Evolutionary conservation across 2,113 vertebrate species (phyloP).

Genomic region (Microtus montanus): DNA sequence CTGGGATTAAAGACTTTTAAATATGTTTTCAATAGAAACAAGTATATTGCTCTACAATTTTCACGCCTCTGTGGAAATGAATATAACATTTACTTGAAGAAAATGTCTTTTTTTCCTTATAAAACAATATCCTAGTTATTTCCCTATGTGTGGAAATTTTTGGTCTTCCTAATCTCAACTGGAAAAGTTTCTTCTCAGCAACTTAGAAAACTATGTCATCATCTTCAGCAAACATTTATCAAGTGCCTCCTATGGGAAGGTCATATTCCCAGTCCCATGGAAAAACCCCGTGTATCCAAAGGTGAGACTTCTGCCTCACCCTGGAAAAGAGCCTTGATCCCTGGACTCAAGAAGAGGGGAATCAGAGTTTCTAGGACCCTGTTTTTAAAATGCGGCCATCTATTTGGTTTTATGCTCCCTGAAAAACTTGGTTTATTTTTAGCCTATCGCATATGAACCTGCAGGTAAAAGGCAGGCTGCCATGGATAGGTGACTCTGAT

Average conservation of each 20-base stretch:
- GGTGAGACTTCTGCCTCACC: slow-evolving; percentile 16
- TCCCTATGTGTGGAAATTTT: slow-evolving; percentile 62
- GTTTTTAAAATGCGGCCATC: background rate
- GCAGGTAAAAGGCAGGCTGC: background rate
- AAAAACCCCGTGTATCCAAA: slow-evolving; percentile 50
- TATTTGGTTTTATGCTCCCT: slow-evolving; percentile 38
- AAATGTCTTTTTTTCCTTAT: slow-evolving; percentile 37
- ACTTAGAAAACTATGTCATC: slow-evolving; percentile 66
- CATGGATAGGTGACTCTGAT: background rate
- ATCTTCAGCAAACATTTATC: slow-evolving; percentile 65
- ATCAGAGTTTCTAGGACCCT: background rate
- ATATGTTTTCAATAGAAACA: slow-evolving; percentile 58
- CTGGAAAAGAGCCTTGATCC: background rate
- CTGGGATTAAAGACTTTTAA: background rate
- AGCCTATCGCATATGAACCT: background rate
- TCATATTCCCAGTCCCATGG: slow-evolving; percentile 36
- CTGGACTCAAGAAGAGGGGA: background rate
- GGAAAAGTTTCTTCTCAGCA: slow-evolving; percentile 62
- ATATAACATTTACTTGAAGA: slow-evolving; percentile 63
- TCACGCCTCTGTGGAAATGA: slow-evolving; percentile 44
- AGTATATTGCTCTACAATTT: slow-evolving; percentile 28
- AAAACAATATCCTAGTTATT: slow-evolving; percentile 51
- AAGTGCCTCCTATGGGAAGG: slow-evolving; percentile 46
- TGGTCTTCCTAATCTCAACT: slow-evolving; percentile 58
- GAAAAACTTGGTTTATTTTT: background rate